These are phyloP conservation scores for Nezara viridula DNA, from an alignment of 2,888 invertebrate species.

Conservation along the genomic window DNA sequence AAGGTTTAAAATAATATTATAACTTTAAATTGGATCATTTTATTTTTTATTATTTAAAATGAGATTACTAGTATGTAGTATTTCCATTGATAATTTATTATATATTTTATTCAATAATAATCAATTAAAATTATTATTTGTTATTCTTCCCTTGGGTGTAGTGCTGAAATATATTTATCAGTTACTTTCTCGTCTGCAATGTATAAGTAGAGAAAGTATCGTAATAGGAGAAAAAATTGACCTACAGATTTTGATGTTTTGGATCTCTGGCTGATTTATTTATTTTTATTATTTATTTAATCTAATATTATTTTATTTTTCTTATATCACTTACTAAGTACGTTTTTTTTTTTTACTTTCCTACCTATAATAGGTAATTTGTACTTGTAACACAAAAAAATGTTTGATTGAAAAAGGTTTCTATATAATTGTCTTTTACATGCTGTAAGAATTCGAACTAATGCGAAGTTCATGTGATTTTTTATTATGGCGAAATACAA, in stretches of 20 bases:
- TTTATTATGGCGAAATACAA: too few species aligned
- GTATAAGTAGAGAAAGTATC: conserved; percentile 5
- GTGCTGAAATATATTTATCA: background rate
- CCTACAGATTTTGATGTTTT: background rate
- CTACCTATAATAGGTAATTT: too few species aligned
- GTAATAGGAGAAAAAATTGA: background rate
- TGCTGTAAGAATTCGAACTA: too few species aligned
- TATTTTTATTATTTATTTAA: background rate
- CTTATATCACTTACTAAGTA: background rate
- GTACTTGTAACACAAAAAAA: too few species aligned
- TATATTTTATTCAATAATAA: background rate
- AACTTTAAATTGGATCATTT: background rate
- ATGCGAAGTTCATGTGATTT: too few species aligned
- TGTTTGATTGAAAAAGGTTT: too few species aligned
- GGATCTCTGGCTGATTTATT: background rate
- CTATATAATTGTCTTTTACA: too few species aligned
- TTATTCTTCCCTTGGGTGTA: background rate
- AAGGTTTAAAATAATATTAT: too few species aligned
- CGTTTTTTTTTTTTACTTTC: background rate
- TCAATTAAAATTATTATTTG: background rate
- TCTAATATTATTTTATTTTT: background rate
- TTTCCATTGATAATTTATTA: background rate
- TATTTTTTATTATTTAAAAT: background rate
- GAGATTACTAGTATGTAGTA: background rate
- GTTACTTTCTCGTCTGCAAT: background rate